Percentiles rank a stretch among this genome's conserved stretches.
These are phyloP conservation scores for Orius insidiosus DNA, from an alignment of 1,140 invertebrate species.

Conservation along the genomic window DNA sequence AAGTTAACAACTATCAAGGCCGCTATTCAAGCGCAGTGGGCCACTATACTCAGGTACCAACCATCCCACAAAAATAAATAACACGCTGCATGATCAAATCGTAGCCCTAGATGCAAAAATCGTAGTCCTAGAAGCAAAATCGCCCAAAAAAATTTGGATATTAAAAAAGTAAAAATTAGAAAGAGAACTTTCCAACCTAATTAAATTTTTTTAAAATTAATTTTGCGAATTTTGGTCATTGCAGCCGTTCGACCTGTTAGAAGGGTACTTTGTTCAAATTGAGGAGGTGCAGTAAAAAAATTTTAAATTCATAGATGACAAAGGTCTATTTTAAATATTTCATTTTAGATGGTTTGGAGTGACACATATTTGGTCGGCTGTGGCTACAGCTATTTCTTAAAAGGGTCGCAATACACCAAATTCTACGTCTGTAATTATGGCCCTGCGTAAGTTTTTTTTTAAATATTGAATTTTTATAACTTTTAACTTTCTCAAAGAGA, in stretches of 20 bases:
- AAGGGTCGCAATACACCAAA: slow-evolving; percentile 49
- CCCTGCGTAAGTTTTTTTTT: slow-evolving; percentile 39
- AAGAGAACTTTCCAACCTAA: too few relatives aligned
- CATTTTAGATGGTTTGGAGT: slow-evolving; percentile 54
- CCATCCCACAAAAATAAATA: too few relatives aligned
- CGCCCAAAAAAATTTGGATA: too few relatives aligned
- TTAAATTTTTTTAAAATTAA: too few relatives aligned
- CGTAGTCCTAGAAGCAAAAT: too few relatives aligned
- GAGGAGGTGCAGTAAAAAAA: not conserved
- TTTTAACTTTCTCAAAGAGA: too few relatives aligned
- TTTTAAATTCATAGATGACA: too few relatives aligned
- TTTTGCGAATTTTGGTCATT: too few relatives aligned
- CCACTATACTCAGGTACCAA: slow-evolving; percentile 75
- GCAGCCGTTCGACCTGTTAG: too few relatives aligned
- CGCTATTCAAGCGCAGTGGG: slow-evolving; percentile 47
- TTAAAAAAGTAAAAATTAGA: too few relatives aligned
- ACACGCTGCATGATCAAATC: not conserved
- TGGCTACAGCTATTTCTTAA: slow-evolving; percentile 62
- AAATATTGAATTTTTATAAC: slow-evolving; percentile 8
- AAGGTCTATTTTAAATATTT: not conserved
- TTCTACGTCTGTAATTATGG: slow-evolving; percentile 76
- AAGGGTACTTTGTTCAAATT: too few relatives aligned
- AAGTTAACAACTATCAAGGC: slow-evolving; percentile 52
- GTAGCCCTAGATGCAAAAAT: too few relatives aligned
- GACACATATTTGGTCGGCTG: slow-evolving; percentile 62